A percentile compares a stretch with the other conserved stretches of the same genome.
These are phyloP conservation scores for Acronicta leporina DNA, from an alignment of 2,888 invertebrate genomes.

Conservation along the genomic window DNA sequence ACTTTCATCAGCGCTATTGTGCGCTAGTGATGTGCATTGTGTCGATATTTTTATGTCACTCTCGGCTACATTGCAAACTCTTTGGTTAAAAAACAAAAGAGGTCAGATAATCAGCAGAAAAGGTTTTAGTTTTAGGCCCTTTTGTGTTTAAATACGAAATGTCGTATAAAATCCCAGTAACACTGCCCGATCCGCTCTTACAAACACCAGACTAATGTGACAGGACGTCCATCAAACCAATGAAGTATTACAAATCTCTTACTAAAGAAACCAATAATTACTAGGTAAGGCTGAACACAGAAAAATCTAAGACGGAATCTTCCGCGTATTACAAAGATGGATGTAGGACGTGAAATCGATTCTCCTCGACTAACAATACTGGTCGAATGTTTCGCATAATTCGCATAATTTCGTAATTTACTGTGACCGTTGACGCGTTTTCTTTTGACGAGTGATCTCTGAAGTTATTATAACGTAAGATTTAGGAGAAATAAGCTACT, in stretches of 20 bases:
- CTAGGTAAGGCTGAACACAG: slow-evolving; percentile 1
- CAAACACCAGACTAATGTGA: no score
- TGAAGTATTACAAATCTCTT: no score
- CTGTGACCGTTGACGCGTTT: slow-evolving; percentile 5
- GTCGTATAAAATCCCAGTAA: no score
- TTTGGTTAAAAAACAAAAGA: no score
- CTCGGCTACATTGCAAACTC: no score
- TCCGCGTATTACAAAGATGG: neutral
- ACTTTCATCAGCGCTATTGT: slow-evolving; percentile 55
- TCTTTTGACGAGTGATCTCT: neutral
- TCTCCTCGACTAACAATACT: slow-evolving; percentile 11
- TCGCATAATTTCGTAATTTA: slow-evolving; percentile 8
- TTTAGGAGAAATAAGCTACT: neutral
- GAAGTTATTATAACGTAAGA: slow-evolving; percentile 4
- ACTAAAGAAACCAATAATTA: slow-evolving; percentile 4
- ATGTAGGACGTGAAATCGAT: slow-evolving; percentile 15
- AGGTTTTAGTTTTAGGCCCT: no score
- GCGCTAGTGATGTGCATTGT: slow-evolving; percentile 31
- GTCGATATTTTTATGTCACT: slow-evolving; percentile 1
- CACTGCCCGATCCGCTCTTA: no score
- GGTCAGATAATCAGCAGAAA: no score
- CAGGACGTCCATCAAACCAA: no score
- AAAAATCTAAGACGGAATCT: slow-evolving; percentile 1
- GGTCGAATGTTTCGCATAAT: slow-evolving; percentile 4
- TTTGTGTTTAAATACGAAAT: no score